Base-by-base conservation (phyloP, 2,797 vertebrate genomes). In the Mastacembelus armatus region DNA sequence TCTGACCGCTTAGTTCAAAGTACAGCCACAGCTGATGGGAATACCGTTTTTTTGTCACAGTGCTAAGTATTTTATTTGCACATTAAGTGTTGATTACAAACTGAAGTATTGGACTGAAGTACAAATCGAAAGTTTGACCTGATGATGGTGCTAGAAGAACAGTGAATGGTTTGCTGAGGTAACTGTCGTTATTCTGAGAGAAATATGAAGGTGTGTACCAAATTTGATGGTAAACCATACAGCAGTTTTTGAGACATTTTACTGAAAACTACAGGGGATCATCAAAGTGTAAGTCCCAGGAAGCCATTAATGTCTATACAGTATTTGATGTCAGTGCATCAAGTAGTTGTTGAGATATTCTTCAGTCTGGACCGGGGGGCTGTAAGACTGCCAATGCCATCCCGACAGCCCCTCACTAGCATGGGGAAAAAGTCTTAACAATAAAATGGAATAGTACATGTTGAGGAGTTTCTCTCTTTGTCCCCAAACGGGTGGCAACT, bases 291-390 rank as follows among this genome's bases (percentile, higher is more conserved):
- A 3, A 32, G 45, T 30, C 12, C 33, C 8, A 7, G 12, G 22
- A 18, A 36, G 57, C 8, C 15, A n/a, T n/a, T n/a, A 52, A 38
- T 35, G 27, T 38, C 11, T 30, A 0, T 18, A 18, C 7, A 35
- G 21, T 19, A 15, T 43, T 14, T 10, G 3, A 21, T 8, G 1
- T 39, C 30, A 56, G 56, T 62, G 29, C 14, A 27, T 39, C 7
- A 33, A 21, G n/a, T 16, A 19, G 32, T 18, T 40, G 22, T 16
- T 51, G 26, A 40, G 4, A 45, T 45, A 12, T 59, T 64, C 65
- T 18, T 12, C 3, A 62, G 10, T 45, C 16, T 11, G 16, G 18
- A 45, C 22, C 10, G 3, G 7, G 54, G 12, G 27, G n/a, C 33
- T 4, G 5, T 38, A 38, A 14, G 18, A 15, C 5, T 4, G 1